phyloP scores from a whole-genome alignment of 2,888 invertebrate species.

The Chirona hameri region DNA sequence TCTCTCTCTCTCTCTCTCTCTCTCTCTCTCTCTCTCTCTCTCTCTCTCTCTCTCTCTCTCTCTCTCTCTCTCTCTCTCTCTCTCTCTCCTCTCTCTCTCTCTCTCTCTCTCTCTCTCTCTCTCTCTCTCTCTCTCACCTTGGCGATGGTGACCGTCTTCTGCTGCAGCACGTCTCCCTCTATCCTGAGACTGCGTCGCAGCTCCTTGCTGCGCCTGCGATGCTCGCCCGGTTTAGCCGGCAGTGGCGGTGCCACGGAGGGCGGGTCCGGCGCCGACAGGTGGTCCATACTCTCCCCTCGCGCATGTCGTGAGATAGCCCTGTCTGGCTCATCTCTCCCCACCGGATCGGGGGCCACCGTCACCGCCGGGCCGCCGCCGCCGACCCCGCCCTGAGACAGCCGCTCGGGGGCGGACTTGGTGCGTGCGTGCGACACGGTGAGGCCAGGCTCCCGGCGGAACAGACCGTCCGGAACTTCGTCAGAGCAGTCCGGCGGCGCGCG shows the following conservation, averaged over 20 bases:
- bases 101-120: neutral
- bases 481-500: conserved; percentile 31
- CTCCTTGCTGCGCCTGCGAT: neutral
- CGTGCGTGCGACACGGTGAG: conserved; percentile 41
- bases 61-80: neutral
- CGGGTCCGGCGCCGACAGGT: conserved; percentile 31
- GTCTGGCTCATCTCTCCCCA: neutral
- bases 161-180: conserved; percentile 40
- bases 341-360: neutral
- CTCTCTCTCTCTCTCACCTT: conserved; percentile 40
- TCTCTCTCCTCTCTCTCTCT: neutral
- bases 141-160: conserved; percentile 43
- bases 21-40: neutral
- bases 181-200: conserved; percentile 37
- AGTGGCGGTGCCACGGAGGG: neutral
- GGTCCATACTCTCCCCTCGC: conserved; percentile 13
- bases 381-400: conserved; percentile 32
- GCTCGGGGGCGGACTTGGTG: conserved; percentile 42
- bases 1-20: conserved; percentile 26
- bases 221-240: conserved; percentile 24
- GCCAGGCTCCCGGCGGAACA: conserved; percentile 30
- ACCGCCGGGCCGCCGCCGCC: neutral
- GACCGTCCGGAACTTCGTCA: neutral
- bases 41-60: conserved; percentile 24
- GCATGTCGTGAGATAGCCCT: neutral